A percentile compares a stretch with the other conserved stretches of the same genome.
These are phyloP conservation scores for Rhabdomys dilectus DNA, from an alignment of 2,113 vertebrate genomes.

Conservation along the genomic window DNA sequence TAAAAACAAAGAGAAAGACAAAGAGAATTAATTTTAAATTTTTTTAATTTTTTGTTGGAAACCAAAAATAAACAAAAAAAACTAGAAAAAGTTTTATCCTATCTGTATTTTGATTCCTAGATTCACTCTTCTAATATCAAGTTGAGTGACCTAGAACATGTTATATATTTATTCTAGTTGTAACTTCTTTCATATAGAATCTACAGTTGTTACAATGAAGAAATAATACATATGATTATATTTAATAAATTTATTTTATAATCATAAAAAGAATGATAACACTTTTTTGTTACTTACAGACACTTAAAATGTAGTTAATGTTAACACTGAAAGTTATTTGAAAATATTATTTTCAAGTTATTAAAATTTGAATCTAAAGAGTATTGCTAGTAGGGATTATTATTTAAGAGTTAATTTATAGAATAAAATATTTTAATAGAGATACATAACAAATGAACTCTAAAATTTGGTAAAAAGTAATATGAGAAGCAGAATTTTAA, in stretches of 20 bases:
- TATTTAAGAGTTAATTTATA: conserved; percentile 4
- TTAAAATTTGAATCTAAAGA: conserved; percentile 2
- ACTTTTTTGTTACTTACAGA: not conserved
- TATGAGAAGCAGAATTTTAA: not conserved
- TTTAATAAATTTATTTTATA: too few species aligned
- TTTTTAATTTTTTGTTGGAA: too few species aligned
- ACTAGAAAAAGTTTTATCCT: too few species aligned
- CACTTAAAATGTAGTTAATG: not conserved
- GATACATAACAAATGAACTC: not conserved
- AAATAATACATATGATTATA: too few species aligned
- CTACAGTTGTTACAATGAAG: too few species aligned
- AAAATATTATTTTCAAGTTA: not conserved
- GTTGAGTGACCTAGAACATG: too few species aligned
- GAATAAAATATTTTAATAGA: conserved; percentile 7
- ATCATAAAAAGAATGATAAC: not conserved
- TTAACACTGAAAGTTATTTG: not conserved
- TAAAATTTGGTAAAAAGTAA: not conserved
- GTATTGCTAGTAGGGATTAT: not conserved
- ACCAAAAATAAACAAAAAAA: too few species aligned
- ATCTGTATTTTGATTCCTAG: too few species aligned
- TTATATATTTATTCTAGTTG: too few species aligned
- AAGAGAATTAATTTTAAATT: not conserved
- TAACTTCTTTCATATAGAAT: too few species aligned
- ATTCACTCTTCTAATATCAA: too few species aligned
- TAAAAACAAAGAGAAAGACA: not conserved